A percentile compares a stretch with the other conserved stretches of the same genome.
Evolutionary conservation across 2,113 vertebrate genomes (phyloP).

Genomic region (Ictidomys tridecemlineatus): DNA sequence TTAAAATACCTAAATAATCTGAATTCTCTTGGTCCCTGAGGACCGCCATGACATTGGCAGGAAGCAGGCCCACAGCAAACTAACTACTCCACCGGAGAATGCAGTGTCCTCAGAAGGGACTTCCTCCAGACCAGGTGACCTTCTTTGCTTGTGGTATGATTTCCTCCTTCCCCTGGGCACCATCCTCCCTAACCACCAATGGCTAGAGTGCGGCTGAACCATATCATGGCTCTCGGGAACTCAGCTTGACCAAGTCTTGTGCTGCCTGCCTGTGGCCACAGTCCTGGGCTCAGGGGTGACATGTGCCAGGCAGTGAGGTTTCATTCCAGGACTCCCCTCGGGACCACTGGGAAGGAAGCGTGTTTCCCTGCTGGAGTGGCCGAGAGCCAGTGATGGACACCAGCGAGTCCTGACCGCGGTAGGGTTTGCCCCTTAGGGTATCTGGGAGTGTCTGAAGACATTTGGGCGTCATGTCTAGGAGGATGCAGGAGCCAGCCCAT

Average conservation of each 20-base stretch:
- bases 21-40: background rate
- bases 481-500: too few species aligned
- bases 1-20: background rate
- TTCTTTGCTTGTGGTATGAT: too few species aligned
- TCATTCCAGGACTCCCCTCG: background rate
- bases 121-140: too few species aligned
- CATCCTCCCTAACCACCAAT: background rate
- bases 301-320: background rate
- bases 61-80: background rate
- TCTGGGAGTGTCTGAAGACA: background rate
- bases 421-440: too few species aligned
- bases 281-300: background rate
- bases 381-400: background rate
- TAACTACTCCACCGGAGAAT: accelerated
- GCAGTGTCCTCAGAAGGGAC: too few species aligned
- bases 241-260: background rate
- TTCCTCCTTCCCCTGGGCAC: background rate
- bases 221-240: too few species aligned
- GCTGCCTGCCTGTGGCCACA: background rate
- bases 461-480: background rate
- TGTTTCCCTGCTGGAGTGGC: background rate
- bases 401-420: background rate
- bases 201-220: background rate
- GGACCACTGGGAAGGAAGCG: background rate
- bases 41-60: background rate